phyloP scores from a whole-genome alignment of 2,888 invertebrate species.

The Laothoe populi region DNA sequence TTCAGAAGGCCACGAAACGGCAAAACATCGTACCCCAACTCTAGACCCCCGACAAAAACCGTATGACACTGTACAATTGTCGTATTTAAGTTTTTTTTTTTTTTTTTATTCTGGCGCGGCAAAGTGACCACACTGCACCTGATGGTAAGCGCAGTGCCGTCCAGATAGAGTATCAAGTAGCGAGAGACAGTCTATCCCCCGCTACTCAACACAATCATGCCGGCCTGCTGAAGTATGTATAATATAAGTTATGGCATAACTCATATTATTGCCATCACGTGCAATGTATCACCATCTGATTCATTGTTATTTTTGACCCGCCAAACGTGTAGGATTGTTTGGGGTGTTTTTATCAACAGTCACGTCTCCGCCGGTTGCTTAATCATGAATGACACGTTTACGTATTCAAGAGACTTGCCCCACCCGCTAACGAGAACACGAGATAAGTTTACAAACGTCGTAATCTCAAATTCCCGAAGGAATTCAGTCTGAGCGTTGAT shows the following conservation, averaged over 20 bases:
- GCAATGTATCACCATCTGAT: background rate
- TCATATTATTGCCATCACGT: background rate
- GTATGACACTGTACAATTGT: too few relatives aligned
- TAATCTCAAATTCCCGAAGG: conserved; percentile 76
- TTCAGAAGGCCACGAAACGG: too few relatives aligned
- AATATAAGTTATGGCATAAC: background rate
- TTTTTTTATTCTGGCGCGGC: too few relatives aligned
- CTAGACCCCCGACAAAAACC: too few relatives aligned
- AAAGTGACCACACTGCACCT: too few relatives aligned
- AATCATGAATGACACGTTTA: conserved; percentile 80
- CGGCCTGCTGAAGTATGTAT: too few relatives aligned
- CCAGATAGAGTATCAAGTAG: too few relatives aligned
- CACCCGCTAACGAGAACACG: conserved; percentile 78
- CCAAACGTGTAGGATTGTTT: conserved; percentile 56
- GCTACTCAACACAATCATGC: too few relatives aligned
- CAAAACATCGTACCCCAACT: too few relatives aligned
- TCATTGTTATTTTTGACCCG: conserved; percentile 40
- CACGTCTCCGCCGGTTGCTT: conserved; percentile 72
- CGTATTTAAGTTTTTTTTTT: too few relatives aligned
- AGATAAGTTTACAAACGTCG: conserved; percentile 81
- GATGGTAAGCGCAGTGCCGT: too few relatives aligned
- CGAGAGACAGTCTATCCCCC: too few relatives aligned
- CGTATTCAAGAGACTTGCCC: conserved; percentile 77
- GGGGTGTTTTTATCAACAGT: conserved; percentile 72
- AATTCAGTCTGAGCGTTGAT: conserved; percentile 72